These are phyloP conservation scores for Psephotus haematonotus DNA, from an alignment of 2,113 vertebrate genomes.

Conservation along the genomic window DNA sequence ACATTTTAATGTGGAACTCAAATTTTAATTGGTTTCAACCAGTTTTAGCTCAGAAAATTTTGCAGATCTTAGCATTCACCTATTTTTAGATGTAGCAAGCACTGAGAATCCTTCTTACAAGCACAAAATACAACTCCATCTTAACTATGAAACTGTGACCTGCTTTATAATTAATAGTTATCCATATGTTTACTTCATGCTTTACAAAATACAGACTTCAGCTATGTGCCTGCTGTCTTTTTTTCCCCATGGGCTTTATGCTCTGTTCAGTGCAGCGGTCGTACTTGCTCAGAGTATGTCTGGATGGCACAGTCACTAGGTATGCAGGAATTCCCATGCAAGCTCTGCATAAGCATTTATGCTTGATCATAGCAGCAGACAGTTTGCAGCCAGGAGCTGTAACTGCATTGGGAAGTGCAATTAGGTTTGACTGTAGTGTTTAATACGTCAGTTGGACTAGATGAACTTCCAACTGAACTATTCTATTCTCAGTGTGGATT, in stretches of 20 bases:
- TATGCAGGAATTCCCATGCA: background rate
- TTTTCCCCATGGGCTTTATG: background rate
- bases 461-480: background rate
- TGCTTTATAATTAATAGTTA: background rate
- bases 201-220: background rate
- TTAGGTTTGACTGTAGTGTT: background rate
- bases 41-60: background rate
- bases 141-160: background rate
- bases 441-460: background rate
- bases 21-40: background rate
- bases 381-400: background rate
- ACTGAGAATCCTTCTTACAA: background rate
- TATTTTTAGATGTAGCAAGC: background rate
- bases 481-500: background rate
- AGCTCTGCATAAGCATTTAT: background rate
- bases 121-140: background rate
- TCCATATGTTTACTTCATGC: background rate
- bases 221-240: background rate
- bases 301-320: background rate
- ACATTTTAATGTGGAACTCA: background rate
- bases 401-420: background rate
- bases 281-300: background rate
- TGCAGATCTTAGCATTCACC: background rate
- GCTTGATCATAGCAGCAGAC: background rate
- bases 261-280: background rate